Conservation (phyloP, 30 jellyfish, hydroid and myxozoan species). For the Turritopsis rubra region DNA sequence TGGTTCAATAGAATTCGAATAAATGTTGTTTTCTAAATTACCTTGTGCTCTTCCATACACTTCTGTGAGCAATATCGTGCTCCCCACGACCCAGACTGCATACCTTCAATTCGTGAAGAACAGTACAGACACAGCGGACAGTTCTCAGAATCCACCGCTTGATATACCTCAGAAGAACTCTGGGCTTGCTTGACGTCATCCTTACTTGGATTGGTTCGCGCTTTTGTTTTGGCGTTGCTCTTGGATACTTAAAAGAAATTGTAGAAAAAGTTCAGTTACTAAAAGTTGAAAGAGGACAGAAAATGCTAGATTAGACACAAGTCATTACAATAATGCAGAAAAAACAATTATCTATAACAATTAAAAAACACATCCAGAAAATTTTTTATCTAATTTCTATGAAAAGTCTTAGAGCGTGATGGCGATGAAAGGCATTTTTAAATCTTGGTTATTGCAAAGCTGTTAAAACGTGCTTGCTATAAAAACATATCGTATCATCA, state of each 20-base stretch:
- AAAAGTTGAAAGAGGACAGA: no score
- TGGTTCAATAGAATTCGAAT: neutral
- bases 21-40: neutral
- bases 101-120: slow-evolving; percentile 18
- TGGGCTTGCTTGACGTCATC: neutral
- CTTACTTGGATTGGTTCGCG: neutral
- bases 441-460: no score
- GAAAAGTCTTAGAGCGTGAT: no score
- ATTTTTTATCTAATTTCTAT: no score
- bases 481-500: no score
- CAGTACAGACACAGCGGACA: slow-evolving; percentile 59
- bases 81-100: slow-evolving; percentile 27
- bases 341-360: no score
- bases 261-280: no score
- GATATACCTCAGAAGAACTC: slow-evolving; percentile 13
- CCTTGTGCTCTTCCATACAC: slow-evolving; percentile 50
- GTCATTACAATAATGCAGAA: no score
- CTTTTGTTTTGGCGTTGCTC: neutral
- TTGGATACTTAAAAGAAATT: neutral
- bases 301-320: no score
- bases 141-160: slow-evolving; percentile 67
- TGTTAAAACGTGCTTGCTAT: no score
- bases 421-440: no score
- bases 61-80: slow-evolving; percentile 52
- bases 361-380: no score